Conservation (phyloP, 2,113 vertebrate genomes). For the Boleophthalmus pectinirostris region DNA sequence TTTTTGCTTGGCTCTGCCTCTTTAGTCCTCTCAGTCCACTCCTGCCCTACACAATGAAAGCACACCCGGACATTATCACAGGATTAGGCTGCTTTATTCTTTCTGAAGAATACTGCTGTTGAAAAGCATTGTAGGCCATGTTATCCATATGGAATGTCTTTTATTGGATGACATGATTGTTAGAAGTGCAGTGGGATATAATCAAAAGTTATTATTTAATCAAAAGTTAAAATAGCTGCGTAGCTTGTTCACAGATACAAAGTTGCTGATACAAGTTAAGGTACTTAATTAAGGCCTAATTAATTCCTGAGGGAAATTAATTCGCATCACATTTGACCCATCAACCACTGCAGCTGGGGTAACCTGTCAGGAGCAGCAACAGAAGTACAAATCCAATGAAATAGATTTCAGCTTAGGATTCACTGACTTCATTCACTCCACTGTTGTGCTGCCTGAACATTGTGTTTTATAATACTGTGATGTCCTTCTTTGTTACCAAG, state of each 20-base stretch:
- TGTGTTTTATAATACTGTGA: neutral
- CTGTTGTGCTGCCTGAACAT: neutral
- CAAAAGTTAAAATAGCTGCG: neutral
- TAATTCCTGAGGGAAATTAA: too few species aligned
- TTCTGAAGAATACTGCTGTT: slow-evolving; percentile 16
- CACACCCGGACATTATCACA: slow-evolving; percentile 37
- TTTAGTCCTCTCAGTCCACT: slow-evolving; percentile 53
- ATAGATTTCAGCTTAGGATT: neutral
- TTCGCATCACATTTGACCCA: too few species aligned
- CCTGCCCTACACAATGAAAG: slow-evolving; percentile 39
- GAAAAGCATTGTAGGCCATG: slow-evolving; percentile 27
- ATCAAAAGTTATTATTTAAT: neutral
- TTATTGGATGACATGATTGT: neutral
- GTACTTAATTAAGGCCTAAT: too few species aligned
- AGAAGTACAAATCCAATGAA: neutral
- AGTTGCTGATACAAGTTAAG: too few species aligned
- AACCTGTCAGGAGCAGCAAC: too few species aligned
- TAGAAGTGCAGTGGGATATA: neutral
- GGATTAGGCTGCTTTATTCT: slow-evolving; percentile 43
- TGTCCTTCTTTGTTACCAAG: neutral
- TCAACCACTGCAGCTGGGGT: too few species aligned
- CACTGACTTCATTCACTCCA: too few species aligned
- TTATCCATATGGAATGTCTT: neutral
- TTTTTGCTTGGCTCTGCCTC: slow-evolving; percentile 63
- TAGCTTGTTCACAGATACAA: neutral